phyloP scores from a whole-genome alignment of 2,888 invertebrate genomes.

The Coecobrya sp. region DNA sequence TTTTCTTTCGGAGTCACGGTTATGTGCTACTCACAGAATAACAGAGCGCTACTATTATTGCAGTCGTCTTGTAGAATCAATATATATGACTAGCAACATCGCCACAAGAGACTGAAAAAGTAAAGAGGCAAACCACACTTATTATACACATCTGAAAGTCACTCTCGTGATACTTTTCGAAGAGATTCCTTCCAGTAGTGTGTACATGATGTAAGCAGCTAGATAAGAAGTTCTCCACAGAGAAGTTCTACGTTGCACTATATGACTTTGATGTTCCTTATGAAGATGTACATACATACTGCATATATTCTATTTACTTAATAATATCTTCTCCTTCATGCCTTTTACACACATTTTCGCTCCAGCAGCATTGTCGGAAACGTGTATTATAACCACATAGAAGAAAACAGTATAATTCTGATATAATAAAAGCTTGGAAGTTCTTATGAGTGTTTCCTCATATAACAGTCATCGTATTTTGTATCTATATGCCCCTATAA shows the following conservation, averaged over 20 bases:
- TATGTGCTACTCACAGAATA: neutral
- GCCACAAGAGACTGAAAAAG: conserved; percentile 81
- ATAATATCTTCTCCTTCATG: neutral
- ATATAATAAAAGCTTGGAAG: neutral
- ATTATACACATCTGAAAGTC: conserved; percentile 4
- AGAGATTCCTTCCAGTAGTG: conserved; percentile 54
- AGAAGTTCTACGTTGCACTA: neutral
- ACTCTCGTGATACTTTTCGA: conserved; percentile 37
- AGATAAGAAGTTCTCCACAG: conserved; percentile 2
- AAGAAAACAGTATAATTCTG: neutral
- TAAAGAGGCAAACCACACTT: conserved; percentile 63
- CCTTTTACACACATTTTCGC: conserved; percentile 52
- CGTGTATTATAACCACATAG: neutral
- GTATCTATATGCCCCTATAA: neutral
- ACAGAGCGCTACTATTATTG: conserved; percentile 28
- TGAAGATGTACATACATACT: neutral
- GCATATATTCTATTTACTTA: conserved; percentile 8
- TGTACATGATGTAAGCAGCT: neutral
- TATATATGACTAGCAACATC: conserved; percentile 80
- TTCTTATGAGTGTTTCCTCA: neutral
- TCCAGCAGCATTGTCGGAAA: conserved; percentile 38
- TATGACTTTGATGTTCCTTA: neutral
- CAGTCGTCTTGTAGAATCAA: conserved; percentile 49
- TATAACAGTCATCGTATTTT: conserved; percentile 35
- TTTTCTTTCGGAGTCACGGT: conserved; percentile 62